These are phyloP conservation scores for Penaeus japonicus DNA, from an alignment of 1,140 invertebrate species.

Conservation along the genomic window DNA sequence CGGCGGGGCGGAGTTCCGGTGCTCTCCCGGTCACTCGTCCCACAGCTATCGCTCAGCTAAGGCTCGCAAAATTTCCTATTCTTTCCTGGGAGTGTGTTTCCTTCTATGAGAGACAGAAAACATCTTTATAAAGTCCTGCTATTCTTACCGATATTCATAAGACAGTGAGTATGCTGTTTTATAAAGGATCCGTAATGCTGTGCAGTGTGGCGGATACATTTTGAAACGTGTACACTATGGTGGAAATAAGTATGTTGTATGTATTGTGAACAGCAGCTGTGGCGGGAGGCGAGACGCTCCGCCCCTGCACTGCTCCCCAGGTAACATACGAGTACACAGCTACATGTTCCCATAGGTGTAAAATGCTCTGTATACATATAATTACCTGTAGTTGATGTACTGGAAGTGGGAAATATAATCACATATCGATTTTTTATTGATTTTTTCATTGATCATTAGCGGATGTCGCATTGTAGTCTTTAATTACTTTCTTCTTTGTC, in stretches of 20 bases:
- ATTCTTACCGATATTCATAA: background rate
- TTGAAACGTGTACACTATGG: background rate
- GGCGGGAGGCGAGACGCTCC: conserved; percentile 2
- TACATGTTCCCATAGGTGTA: no score
- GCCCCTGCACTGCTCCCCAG: conserved; percentile 18
- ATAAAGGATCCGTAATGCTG: no score
- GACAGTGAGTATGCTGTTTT: no score
- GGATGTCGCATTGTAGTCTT: background rate
- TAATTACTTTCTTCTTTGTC: background rate
- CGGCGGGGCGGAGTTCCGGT: conserved; percentile 40
- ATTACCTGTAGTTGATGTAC: no score
- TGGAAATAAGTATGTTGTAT: background rate
- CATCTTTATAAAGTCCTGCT: background rate
- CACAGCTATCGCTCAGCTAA: background rate
- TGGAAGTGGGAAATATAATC: no score
- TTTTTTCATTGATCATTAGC: background rate
- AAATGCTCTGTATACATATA: no score
- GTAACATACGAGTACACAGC: background rate
- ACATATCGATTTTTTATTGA: background rate
- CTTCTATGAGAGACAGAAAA: background rate
- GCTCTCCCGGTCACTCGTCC: background rate
- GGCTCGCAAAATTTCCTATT: background rate
- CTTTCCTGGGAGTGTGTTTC: background rate
- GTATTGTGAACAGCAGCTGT: conserved; percentile 29
- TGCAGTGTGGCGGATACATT: background rate